Evolutionary conservation across 2,888 invertebrate species (phyloP).

Genomic region (Nemoura dubitans): DNA sequence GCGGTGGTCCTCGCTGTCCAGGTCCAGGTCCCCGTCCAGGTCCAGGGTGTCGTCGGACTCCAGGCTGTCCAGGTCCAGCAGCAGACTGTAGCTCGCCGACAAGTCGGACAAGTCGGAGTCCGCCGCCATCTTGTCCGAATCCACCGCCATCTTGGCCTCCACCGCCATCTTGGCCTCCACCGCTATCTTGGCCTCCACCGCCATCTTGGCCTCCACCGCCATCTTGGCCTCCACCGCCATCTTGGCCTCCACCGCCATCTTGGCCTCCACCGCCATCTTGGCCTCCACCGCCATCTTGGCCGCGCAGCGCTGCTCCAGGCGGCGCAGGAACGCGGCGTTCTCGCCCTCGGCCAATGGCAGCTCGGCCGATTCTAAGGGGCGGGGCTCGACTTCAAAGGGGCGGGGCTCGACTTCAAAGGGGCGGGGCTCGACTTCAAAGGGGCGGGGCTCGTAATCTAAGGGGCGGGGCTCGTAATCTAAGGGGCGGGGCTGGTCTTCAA

Average conservation of each 20-base stretch:
- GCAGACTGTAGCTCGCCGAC: neutral
- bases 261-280: neutral
- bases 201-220: neutral
- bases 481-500: too few relatives aligned
- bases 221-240: too few relatives aligned
- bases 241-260: neutral
- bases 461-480: too few relatives aligned
- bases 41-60: neutral
- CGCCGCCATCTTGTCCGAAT: too few relatives aligned
- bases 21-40: neutral
- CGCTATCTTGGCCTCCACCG: too few relatives aligned
- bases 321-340: slow-evolving; percentile 22
- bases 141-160: neutral
- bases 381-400: neutral
- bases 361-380: neutral
- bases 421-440: neutral
- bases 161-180: slow-evolving; percentile 2
- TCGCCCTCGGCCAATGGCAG: neutral
- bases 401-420: neutral
- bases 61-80: neutral
- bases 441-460: neutral
- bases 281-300: neutral
- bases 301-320: slow-evolving; percentile 9
- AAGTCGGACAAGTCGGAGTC: neutral
- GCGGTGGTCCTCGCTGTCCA: neutral